Base-by-base conservation (phyloP, 2,888 invertebrate species). In the Scaptomyza flava region DNA sequence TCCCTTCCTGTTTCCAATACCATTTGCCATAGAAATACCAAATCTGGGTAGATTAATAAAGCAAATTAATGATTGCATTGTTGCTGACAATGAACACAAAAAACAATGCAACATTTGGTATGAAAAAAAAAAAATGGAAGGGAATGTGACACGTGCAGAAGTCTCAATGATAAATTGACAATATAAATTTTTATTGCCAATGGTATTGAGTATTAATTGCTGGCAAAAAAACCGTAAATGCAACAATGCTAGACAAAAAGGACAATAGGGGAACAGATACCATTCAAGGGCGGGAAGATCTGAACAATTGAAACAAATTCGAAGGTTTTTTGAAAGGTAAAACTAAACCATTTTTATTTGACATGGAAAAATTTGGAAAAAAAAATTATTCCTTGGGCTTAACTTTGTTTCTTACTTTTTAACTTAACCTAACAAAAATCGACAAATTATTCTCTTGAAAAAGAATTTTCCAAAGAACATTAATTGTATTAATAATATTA, bases 151-250 rank as follows among this genome's bases (percentile, higher is more conserved):
- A 81, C 87, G 87, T 87, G 87, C 77, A 81, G 77, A 62, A 61
- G 69, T 67, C 64, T 27, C 14, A 76, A 72, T 85, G 87, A 81
- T 85, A 76, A 85, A 87, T 86, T 63, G 74, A 67, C 67, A 68
- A 71, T 62, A 73, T 68, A 52, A 38, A 77, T 88, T 82, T 82
- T 85, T 80, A 82, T 80, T 83, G 86, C 65, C 74, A 68, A 51
- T 80, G 66, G 45, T 57, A 81, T 87, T 81, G 79, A 50, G 65
- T 84, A 84, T 81, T 81, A 87, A 81, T 87, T 81, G 82, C 75
- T 30, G 56, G 72, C 64, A 52, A 58, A 58, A 65, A 48, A 58
- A 8, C 7, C 7, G 14, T 7, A 14, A 38, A 38, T 4, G 14
- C 2, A 14, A 38, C 38, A 38, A 38, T 38, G 7, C 38, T 14